Base-by-base conservation (phyloP, 2,888 invertebrate genomes). In the Drosophila anceps region DNA sequence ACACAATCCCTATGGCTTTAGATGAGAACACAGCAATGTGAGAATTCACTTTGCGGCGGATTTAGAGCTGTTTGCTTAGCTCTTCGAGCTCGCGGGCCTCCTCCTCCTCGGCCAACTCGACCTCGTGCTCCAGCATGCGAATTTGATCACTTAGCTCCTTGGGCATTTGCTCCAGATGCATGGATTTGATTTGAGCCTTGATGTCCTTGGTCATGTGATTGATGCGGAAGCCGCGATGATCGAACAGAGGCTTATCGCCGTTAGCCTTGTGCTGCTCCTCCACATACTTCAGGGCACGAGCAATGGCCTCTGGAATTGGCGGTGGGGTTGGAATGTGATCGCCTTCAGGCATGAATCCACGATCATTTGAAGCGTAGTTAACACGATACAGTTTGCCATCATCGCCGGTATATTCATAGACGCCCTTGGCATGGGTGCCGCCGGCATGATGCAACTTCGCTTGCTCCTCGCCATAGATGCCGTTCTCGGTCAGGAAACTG, bases 291-390 rank as follows among this genome's bases (percentile, higher is more conserved):
- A 96, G 93, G 15, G 96, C 96, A 85, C 95, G 95, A 81, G 95
- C 95, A 81, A 96, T 96, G 82, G 95, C 95, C 73, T 95, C 95
- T 29, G 96, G 96, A 64, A 95, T 95, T 46, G 96, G 96, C 0
- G 96, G 96, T 20, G 96, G 95, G 12, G 96, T 96, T 2, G 96
- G 96, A 54, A 96, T 93, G 92, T 96, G 96, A 6, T 95, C 96
- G 6, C 96, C 93, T 82, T 89, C 89, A 41, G 94, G 93, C 69
- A 93, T 82, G 81, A 94, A 94, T 13, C 94, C 94, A 61, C 94
- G 93, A 81, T 94, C 94, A 77, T 94, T 94, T 67, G 94, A 94
- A 61, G 93, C 93, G 82, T 95, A 95, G 65, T 93, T 93, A 24
- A 94, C 93, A 29, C 93, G 92, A 82, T 94, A 94, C 15, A 94